Percentiles rank a stretch among this genome's conserved stretches.
Evolutionary conservation across 1,140 invertebrate species (phyloP).

Genomic region (Liolophura sinensis): DNA sequence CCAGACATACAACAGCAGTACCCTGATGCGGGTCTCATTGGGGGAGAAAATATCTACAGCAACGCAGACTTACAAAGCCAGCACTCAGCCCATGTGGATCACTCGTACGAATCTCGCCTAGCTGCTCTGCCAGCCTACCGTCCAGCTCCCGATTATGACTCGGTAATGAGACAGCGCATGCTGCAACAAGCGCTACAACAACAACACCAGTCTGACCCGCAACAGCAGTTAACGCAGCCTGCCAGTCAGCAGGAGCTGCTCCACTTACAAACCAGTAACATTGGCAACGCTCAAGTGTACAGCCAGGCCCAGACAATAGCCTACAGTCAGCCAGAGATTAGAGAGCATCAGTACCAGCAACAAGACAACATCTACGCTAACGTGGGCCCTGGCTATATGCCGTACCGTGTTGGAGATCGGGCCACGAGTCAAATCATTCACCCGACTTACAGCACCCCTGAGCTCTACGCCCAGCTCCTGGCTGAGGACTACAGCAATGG

Average conservation of each 20-base stretch:
- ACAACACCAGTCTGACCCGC: slow-evolving; percentile 17
- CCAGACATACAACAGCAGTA: slow-evolving; percentile 10
- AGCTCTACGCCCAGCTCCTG: slow-evolving; percentile 55
- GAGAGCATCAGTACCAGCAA: slow-evolving; percentile 33
- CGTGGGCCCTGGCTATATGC: slow-evolving; percentile 36
- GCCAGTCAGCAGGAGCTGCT: slow-evolving; percentile 17
- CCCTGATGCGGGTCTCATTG: slow-evolving; percentile 3
- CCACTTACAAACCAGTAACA: slow-evolving; percentile 21
- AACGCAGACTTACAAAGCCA: slow-evolving; percentile 14
- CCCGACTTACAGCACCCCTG: slow-evolving; percentile 60
- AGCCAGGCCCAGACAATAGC: slow-evolving; percentile 31
- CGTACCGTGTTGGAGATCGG: slow-evolving; percentile 27
- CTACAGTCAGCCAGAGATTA: slow-evolving; percentile 49
- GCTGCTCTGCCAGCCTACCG: slow-evolving; percentile 86
- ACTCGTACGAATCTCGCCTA: slow-evolving; percentile 48
- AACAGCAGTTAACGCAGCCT: slow-evolving; percentile 9
- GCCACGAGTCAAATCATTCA: slow-evolving; percentile 47
- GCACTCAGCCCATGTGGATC: slow-evolving; percentile 20
- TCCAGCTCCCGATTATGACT: slow-evolving; percentile 91
- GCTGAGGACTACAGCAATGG: slow-evolving; percentile 42
- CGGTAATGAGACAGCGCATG: slow-evolving; percentile 73
- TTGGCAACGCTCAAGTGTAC: slow-evolving; percentile 40
- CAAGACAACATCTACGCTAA: slow-evolving; percentile 40
- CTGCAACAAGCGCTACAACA: slow-evolving; percentile 26
- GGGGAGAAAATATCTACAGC: slow-evolving; percentile 9